Base-by-base conservation (phyloP, 2,888 invertebrate species). In the Parnassius glacialis region DNA sequence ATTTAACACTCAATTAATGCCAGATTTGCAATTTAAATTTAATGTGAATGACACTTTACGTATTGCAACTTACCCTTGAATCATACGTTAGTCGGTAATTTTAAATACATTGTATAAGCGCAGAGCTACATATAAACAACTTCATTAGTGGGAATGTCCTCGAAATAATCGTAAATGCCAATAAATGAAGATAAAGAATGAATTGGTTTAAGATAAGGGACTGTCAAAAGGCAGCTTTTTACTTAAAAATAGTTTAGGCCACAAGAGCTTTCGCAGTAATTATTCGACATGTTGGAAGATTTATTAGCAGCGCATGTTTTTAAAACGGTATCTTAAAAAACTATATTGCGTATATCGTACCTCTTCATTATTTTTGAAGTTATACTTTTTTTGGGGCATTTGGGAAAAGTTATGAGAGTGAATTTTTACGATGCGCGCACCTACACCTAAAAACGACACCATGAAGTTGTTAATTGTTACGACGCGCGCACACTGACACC, bases 1-100 rank as follows among this genome's bases (percentile, higher is more conserved):
- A 74, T 76, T 75, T 83, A 84, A 83, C 84, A 84, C 81, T 78
- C 79, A 82, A 86, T 87, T 85, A 83, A 79, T 71, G 70, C 67
- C 64, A 50, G 64, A 80, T 83, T 81, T 80, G 78, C 78, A 70
- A 78, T 82, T 78, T 71, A 78, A 79, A 79, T 81, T 68, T 67
- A 70, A 74, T 73, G 74, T 76, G 73, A 80, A 74, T 62, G 75
- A 73, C 74, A 75, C 66, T 66, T 70, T 34, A 34, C 34, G 34
- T 34, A 34, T 34, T 34, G 34, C 34, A 34, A 34, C 34, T 34
- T 34, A 34, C 34, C 34, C 34, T 34, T 34, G 34, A 34, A 34
- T 34, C 34, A 34, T 34, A 34, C 34, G 2, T 20, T 20, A 20
- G 20, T 20, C 2, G 20, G 34, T 34, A 34, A 34, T 34, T 34